phyloP scores from a whole-genome alignment of 1,140 invertebrate genomes.

The Eriosoma lanigerum region DNA sequence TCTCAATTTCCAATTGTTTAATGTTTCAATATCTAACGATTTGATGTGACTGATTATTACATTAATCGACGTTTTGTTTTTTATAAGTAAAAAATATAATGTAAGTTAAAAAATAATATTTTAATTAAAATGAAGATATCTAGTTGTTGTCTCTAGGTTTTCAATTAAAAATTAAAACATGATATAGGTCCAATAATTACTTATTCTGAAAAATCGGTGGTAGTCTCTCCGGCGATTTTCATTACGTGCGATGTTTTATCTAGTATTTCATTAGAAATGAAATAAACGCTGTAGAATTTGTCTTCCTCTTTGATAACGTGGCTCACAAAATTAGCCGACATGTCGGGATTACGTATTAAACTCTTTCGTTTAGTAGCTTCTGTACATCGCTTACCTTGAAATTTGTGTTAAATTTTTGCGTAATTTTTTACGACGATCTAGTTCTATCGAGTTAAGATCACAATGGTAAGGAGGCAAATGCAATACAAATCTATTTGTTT shows the following conservation, averaged over 20 bases:
- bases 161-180: too few relatives aligned
- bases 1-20: too few relatives aligned
- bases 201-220: slow-evolving; percentile 20
- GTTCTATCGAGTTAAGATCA: neutral
- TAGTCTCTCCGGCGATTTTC: neutral
- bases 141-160: too few relatives aligned
- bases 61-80: too few relatives aligned
- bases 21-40: too few relatives aligned
- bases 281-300: neutral
- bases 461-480: neutral
- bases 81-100: too few relatives aligned
- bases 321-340: neutral
- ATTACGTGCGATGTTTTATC: neutral
- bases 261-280: neutral
- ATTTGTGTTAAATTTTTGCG: neutral
- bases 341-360: neutral
- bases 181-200: too few relatives aligned
- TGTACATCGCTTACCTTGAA: neutral
- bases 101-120: too few relatives aligned
- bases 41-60: too few relatives aligned
- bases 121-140: too few relatives aligned
- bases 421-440: neutral
- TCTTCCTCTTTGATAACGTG: neutral
- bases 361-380: neutral
- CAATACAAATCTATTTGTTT: neutral